Evolutionary conservation across 2,888 invertebrate genomes (phyloP), one percentile per base, ranked within the genome.

Genomic region (Rotaria macrura): DNA sequence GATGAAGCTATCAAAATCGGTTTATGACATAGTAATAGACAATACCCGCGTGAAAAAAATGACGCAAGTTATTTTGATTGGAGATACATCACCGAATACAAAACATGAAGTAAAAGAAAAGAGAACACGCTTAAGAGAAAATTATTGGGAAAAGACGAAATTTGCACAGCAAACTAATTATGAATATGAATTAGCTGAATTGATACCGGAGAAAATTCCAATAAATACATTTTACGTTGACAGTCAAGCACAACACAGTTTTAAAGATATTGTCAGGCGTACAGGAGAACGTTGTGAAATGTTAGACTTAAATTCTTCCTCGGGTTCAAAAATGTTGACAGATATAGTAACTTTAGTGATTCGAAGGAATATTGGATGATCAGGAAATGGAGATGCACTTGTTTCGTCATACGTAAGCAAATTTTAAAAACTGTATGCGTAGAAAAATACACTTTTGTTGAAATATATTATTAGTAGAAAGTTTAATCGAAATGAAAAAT

Each of bases 1-100:
- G 10, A 83, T 20, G 83, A 83, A 34, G 83, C 83, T 29, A n/a
- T 52, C 52, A 52, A 83, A 83, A 29, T 83, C 17, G 83, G 83
- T 4, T 49, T 83, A 29, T 83, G 83, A 52, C 83, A 83, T 9
- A 34, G 29, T 14, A 52, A 34, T 34, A 2, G 52, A 17, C 52
- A 83, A 83, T 29, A 29, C 34, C 7, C 2, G 17, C 12, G n/a
- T 34, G 49, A n/a, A 83, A 4, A 0, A 17, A 4, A 29, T 83
- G 29, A 20, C 47, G 20, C 29, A 83, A 14, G 49, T 83, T 23
- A 49, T 49, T 34, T 49, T 34, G 12, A 29, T 83, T 52, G 49
- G 29, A 4, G 83, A 49, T 29, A 52, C 72, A 6, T 38, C 72
- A 6, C 17, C 72, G 38, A 72, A 72, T 72, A 34, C 72, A 29